phyloP scores from a whole-genome alignment of 2,113 vertebrate species.

The Pleuronectes platessa region DNA sequence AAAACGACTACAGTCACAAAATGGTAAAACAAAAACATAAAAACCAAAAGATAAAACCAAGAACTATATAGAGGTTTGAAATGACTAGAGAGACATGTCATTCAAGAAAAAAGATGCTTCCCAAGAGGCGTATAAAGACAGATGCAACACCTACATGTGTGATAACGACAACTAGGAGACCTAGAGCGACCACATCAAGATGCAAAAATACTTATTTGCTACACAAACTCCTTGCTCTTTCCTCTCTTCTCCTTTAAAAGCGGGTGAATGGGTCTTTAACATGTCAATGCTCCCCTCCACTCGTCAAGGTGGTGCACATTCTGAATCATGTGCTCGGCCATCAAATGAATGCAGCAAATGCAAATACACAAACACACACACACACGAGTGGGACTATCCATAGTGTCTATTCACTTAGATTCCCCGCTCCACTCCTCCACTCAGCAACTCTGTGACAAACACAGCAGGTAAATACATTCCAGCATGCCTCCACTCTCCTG shows the following conservation, averaged over 20 bases:
- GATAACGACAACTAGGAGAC: background rate
- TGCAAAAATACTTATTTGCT: no score
- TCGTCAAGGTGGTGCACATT: no score
- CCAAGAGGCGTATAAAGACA: background rate
- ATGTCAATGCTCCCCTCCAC: background rate
- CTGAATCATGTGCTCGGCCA: conserved; percentile 18
- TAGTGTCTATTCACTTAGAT: no score
- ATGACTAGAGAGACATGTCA: background rate
- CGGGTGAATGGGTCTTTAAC: background rate
- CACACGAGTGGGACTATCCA: no score
- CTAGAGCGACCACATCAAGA: no score
- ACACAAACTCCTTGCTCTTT: background rate
- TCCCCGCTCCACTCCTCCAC: background rate
- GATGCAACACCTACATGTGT: background rate
- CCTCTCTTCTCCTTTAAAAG: background rate
- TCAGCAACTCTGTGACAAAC: conserved; percentile 41
- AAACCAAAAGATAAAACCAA: no score
- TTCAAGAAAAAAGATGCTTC: no score
- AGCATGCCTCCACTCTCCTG: conserved; percentile 43
- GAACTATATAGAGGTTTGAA: background rate
- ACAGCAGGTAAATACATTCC: conserved; percentile 51
- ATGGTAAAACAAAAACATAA: background rate
- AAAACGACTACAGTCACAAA: background rate
- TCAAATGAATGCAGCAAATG: conserved; percentile 3
- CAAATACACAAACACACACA: background rate